A percentile compares a stretch with the other conserved stretches of the same genome.
phyloP scores from a whole-genome alignment of 2,113 vertebrate species.

The Poicephalus gulielmi region DNA sequence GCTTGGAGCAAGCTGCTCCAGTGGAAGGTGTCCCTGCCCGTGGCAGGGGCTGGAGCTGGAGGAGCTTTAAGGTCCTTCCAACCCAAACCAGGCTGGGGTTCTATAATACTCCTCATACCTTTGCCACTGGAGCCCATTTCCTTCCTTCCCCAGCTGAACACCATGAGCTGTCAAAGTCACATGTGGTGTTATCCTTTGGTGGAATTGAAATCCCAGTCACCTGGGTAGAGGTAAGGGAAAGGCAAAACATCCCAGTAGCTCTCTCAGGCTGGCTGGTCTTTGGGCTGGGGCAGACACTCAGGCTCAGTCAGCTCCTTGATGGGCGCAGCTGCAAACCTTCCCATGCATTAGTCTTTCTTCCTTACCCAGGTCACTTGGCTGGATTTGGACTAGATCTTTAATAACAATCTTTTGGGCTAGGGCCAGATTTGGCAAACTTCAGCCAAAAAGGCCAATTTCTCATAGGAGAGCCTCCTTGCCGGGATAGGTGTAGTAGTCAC shows the following conservation, averaged over 20 bases:
- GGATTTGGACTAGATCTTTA: not conserved
- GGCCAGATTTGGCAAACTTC: not conserved
- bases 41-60: not conserved
- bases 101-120: not conserved
- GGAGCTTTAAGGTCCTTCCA: not conserved
- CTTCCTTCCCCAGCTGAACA: not conserved
- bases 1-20: too few species aligned
- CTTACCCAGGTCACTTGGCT: not conserved
- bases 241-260: fast-evolving
- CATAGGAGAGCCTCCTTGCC: not conserved
- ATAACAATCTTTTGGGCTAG: not conserved
- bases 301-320: not conserved
- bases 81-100: not conserved
- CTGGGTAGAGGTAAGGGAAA: not conserved
- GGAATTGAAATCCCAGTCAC: not conserved
- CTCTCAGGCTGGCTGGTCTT: not conserved
- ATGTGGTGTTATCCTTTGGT: fast-evolving
- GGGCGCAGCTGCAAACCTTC: not conserved
- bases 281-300: fast-evolving
- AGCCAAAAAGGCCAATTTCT: not conserved
- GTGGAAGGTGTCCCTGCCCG: not conserved
- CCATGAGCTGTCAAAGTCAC: not conserved
- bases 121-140: not conserved
- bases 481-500: not conserved
- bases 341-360: not conserved